phyloP scores from a whole-genome alignment of 1,140 invertebrate species.

The Schlechtendalia chinensis region DNA sequence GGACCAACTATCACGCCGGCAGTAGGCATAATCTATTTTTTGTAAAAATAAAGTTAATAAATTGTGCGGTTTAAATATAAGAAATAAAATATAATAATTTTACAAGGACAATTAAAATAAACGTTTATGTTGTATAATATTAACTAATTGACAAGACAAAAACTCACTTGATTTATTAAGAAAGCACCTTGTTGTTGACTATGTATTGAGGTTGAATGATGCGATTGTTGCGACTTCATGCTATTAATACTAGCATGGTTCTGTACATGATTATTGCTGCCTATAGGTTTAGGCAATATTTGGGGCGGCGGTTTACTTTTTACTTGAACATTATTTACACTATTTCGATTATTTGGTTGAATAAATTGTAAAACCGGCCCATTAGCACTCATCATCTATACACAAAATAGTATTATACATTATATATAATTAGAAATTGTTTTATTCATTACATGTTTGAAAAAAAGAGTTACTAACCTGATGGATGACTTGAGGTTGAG shows the following conservation, averaged over 20 bases:
- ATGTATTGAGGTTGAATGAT: conserved; percentile 50
- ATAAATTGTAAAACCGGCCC: conserved; percentile 51
- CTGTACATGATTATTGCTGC: conserved; percentile 36
- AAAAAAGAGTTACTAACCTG: conserved; percentile 50
- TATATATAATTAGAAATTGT: background rate
- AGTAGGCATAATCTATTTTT: conserved; percentile 53
- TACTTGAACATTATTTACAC: conserved; percentile 51
- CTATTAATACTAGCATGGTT: conserved; percentile 45
- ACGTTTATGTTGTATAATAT: background rate
- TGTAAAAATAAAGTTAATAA: background rate
- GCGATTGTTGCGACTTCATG: conserved; percentile 42
- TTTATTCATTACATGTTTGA: background rate
- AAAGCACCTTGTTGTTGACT: conserved; percentile 52
- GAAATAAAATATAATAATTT: no score
- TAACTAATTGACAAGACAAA: background rate
- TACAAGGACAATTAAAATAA: no score
- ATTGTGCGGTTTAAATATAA: no score
- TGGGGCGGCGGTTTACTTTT: conserved; percentile 56
- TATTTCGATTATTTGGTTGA: conserved; percentile 49
- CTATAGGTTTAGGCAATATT: conserved; percentile 55
- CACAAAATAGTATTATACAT: conserved; percentile 8
- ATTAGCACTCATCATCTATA: conserved; percentile 52
- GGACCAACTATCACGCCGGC: conserved; percentile 56
- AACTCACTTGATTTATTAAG: conserved; percentile 54
- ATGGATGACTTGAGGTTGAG: conserved; percentile 53